Base-by-base conservation (phyloP, 2,113 vertebrate genomes). In the Baryphthengus martii region DNA sequence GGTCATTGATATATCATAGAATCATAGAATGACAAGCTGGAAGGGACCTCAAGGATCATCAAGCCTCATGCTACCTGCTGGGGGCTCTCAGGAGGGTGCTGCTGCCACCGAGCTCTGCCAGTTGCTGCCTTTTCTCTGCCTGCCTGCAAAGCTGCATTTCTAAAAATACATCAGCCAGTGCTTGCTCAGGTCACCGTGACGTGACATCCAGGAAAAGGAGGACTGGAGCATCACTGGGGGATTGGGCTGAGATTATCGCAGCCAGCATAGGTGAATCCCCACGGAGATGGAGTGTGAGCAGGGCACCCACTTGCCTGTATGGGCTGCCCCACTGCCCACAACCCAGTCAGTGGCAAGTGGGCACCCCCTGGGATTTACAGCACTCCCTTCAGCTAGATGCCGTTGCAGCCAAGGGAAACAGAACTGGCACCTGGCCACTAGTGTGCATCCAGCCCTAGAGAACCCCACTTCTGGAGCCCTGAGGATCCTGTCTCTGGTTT, bases 131-230 rank as follows among this genome's bases (percentile, higher is more conserved):
- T 7, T 65, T 50, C 59, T 39, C 84, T 39, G 89, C 65, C 84
- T 53, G 90, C 82, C 91, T 92, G 93, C 91, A 89, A 77, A 89
- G 68, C 26, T 0, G 66, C 14, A 7, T 45, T 77, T 66, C 95
- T 87, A 95, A 91, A 96, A 96, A 93, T 95, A 93, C 89, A 3
- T 91, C 93, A 93, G 77, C 74, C 16, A 4, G 37, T 52, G 88
- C 65, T 76, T 8, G 37, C 85, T 88, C 67, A 53, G 89, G 93
- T 91, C 86, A 75, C 18, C 1, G 59, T 86, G 87, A 84, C 3
- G 13, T 73, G 91, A 80, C 77, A 84, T 58, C 73, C 88, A 40
- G 53, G 92, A 4, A 35, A 65, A 84, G 50, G 68, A 92, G 67
- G 80, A 68, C 18, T 6, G 9, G 87, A 86, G 49, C 76, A 19